These are phyloP conservation scores for Germaria angustata DNA, from an alignment of 2,888 invertebrate genomes.

Conservation along the genomic window DNA sequence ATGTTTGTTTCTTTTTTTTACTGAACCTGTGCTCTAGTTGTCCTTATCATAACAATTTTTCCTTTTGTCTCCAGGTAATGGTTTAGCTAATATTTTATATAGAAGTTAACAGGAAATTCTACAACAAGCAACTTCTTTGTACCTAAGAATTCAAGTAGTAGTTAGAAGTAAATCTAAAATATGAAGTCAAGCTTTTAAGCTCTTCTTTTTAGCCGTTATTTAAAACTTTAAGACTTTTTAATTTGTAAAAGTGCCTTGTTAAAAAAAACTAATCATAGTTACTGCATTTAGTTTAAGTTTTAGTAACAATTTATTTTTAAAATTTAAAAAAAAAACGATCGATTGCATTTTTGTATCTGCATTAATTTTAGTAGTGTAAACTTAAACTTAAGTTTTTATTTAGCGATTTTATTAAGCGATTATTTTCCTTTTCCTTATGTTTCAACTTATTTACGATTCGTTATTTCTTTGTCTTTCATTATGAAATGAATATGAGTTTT, in stretches of 20 bases:
- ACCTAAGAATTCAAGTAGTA: conserved; percentile 53
- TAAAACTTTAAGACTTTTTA: conserved; percentile 48
- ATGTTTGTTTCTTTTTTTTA: background rate
- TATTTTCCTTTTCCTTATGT: background rate
- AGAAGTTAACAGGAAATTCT: conserved; percentile 50
- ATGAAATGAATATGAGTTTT: conserved; percentile 45
- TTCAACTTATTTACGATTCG: no score
- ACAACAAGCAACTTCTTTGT: conserved; percentile 32
- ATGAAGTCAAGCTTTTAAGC: conserved; percentile 18
- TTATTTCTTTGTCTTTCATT: conserved; percentile 1
- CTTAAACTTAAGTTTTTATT: conserved; percentile 41
- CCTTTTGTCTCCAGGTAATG: conserved; percentile 43
- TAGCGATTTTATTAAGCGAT: no score
- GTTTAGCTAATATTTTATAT: conserved; percentile 45
- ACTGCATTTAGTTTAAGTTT: conserved; percentile 63
- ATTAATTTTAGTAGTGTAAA: conserved; percentile 31
- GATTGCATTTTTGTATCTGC: conserved; percentile 56
- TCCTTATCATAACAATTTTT: background rate
- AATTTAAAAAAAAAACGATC: conserved; percentile 24
- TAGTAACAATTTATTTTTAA: conserved; percentile 52
- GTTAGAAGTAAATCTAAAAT: conserved; percentile 1
- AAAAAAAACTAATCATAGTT: conserved; percentile 23
- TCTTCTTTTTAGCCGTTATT: conserved; percentile 35
- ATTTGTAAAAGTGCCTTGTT: conserved; percentile 55
- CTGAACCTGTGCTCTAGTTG: background rate